Evolutionary conservation across 1,140 invertebrate genomes (phyloP), one percentile per base, ranked within the genome.

Genomic region (Cydia fagiglandana): DNA sequence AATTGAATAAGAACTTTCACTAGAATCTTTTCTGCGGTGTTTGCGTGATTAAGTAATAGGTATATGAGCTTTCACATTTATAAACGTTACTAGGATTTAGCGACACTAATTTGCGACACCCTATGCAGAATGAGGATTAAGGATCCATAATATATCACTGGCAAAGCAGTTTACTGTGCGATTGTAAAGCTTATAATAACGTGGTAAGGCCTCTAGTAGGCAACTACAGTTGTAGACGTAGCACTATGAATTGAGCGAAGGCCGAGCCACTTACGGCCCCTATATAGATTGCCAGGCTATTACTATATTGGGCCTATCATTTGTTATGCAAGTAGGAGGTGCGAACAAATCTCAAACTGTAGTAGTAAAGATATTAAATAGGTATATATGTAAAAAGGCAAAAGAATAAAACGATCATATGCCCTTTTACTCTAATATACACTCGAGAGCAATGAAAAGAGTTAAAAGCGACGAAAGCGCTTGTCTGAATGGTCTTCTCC

Each of bases 261-360:
- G 56, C 56, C 56, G 20, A 61, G 17, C n/a, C 56, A 61, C 56
- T 61, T 61, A 61, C 56, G 56, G 56, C 56, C 56, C 56, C 56
- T 61, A 10, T 24, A 61, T 24, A 24, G 20, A 61, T 24, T 61
- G 56, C 20, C 45, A 64, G n/a, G 15, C 10, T 64, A 75, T 64
- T 38, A 75, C 5, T 24, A 61, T 61, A 61, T 10, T 61, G 56
- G 20, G 9, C 10, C 56, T 61, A n/a, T 61, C 2, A 61, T 61
- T 61, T 12, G 7, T 24, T 24, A 24, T 24, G 6, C 15, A 56
- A 15, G 6, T 56, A 17, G 13, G n/a, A 15, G 6, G 6, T 17
- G 15, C 4, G 53, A 13, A 50, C 15, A 17, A 15, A 53, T 6
- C 17, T 4, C 17, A 9, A 10, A 61, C 53, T 20, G 20, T 20